phyloP scores from a whole-genome alignment of 2,113 vertebrate genomes.

The Lampris incognitus region DNA sequence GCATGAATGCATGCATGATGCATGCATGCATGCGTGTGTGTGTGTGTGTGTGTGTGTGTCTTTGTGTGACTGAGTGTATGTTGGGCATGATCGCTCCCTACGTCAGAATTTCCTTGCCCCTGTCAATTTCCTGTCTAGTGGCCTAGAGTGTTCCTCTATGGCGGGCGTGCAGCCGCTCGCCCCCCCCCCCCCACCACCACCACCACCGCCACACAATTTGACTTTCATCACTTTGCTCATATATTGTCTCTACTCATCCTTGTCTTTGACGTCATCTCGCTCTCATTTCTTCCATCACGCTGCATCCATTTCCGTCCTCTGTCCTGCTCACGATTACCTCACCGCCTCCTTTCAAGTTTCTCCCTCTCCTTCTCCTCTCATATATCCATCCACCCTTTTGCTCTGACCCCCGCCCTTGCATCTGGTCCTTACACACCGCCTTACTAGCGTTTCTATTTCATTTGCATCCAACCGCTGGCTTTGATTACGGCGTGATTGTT shows the following conservation, averaged over 20 bases:
- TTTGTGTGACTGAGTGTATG: slow-evolving; percentile 4
- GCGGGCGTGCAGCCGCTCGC: not conserved
- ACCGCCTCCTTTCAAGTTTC: not conserved
- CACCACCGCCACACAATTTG: not conserved
- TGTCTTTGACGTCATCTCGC: not conserved
- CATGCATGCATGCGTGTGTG: not conserved
- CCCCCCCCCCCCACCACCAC: not conserved
- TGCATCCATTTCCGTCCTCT: not conserved
- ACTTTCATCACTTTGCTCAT: slow-evolving; percentile 15
- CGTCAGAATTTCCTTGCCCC: slow-evolving; percentile 30
- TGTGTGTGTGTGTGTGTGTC: slow-evolving; percentile 7
- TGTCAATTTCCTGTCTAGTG: slow-evolving; percentile 53
- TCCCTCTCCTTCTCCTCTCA: not conserved
- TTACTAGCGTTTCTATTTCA: slow-evolving; percentile 33
- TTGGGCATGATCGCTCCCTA: slow-evolving; percentile 37
- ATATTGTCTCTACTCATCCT: slow-evolving; percentile 11
- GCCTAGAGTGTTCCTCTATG: slow-evolving; percentile 19
- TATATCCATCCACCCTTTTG: slow-evolving; percentile 14
- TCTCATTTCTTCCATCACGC: not conserved
- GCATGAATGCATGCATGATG: not conserved
- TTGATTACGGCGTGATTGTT: slow-evolving; percentile 48
- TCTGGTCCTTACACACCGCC: slow-evolving; percentile 10
- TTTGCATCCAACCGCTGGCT: slow-evolving; percentile 44
- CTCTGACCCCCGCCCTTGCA: slow-evolving; percentile 25
- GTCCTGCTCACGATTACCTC: not conserved